Base-by-base conservation (phyloP, 2,888 invertebrate genomes). In the Aromia moschata region DNA sequence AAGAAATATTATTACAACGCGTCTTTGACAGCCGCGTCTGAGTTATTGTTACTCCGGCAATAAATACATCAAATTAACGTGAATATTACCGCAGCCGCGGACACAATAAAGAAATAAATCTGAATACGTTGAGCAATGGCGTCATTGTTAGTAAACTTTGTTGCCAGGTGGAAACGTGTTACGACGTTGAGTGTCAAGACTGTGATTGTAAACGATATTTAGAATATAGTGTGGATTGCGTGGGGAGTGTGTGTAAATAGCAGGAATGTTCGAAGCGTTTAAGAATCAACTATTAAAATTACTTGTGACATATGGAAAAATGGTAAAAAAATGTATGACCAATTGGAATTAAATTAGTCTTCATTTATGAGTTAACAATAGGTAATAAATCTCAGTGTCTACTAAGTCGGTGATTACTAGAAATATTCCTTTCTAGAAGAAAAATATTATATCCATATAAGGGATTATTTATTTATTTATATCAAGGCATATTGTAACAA, bases 61-160 rank as follows among this genome's bases (percentile, higher is more conserved):
- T 53, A 53, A 53, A 53, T 41, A 53, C 20, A 30, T 53, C 43
- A 43, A 53, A 11, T 43, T 18, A 53, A 38, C 18, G 53, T 53
- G 33, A 43, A 33, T 31, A 36, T 38, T 17, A 33, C 53, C 33
- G 43, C 18, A 41, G 30, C 33, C 41, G 43, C 12, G 41, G 40
- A 52, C 43, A 43, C 43, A 52, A 41, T 49, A 38, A 43, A 43
- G 36, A 43, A 43, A 44, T 41, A 43, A 53, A 33, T 31, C 16
- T 15, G 33, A 10, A 33, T 31, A 45, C 20, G 43, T 53, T 53
- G 41, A 53, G 43, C 41, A 53, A 53, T 31, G 53, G 36, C 10
- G 18, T 12, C 33, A 43, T 53, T 53, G 53, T 53, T 53, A 44
- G 43, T 18, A 31, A 36, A 52, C 31, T 43, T 43, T 43, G 33